A percentile compares a stretch with the other conserved stretches of the same genome.
These are phyloP conservation scores for Hipposideros larvatus DNA, from an alignment of 2,797 vertebrate genomes.

Conservation along the genomic window DNA sequence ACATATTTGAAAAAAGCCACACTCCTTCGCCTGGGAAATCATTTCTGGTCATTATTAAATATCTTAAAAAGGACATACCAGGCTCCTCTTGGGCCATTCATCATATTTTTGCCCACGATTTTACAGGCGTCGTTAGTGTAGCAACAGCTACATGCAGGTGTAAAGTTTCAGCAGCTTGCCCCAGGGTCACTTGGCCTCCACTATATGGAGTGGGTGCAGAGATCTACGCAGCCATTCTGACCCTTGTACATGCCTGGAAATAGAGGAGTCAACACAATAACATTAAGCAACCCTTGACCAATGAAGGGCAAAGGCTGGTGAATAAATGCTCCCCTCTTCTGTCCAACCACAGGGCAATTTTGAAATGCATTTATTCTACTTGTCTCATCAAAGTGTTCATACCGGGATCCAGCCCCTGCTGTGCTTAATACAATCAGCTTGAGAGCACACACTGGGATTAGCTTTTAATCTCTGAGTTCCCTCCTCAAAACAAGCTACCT, in stretches of 20 bases:
- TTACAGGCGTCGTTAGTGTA: not conserved
- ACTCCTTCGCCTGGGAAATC: not conserved
- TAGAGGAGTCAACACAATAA: too few species aligned
- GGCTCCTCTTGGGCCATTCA: not conserved
- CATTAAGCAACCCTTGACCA: not conserved
- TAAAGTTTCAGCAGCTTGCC: not conserved
- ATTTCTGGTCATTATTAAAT: constrained; percentile 51
- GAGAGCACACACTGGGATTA: not conserved
- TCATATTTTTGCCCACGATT: not conserved
- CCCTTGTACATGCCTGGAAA: not conserved
- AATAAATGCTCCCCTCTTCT: not conserved
- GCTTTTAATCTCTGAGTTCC: not conserved
- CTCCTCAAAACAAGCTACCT: not conserved
- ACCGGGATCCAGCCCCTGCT: not conserved
- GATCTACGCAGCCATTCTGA: not conserved
- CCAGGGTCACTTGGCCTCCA: not conserved
- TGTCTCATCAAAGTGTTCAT: not conserved
- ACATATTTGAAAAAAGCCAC: constrained; percentile 53
- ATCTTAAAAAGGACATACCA: not conserved
- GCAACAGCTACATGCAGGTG: rapidly evolving
- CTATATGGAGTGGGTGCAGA: not conserved
- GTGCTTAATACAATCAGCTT: not conserved
- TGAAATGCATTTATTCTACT: not conserved
- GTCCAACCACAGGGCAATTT: not conserved
- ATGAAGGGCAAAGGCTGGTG: not conserved